A percentile compares a stretch with the other conserved stretches of the same genome.
Evolutionary conservation across 2,113 vertebrate species (phyloP).

Genomic region (Ailuropoda melanoleuca): DNA sequence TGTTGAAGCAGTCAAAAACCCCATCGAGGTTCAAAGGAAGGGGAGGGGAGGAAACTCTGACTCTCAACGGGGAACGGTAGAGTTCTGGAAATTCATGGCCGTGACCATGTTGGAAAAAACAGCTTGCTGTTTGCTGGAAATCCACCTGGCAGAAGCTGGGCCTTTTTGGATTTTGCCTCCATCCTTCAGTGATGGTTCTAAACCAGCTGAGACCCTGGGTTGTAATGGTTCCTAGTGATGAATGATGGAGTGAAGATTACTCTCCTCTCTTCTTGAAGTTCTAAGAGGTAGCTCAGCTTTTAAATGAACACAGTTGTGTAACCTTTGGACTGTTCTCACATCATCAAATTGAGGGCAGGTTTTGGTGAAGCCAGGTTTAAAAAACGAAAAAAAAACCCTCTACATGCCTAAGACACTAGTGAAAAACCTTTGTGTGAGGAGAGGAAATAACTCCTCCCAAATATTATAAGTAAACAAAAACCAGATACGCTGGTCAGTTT

Average conservation of each 20-base stretch:
- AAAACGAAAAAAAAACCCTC: background rate
- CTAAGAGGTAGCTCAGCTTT: background rate
- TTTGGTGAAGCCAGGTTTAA: background rate
- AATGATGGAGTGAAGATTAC: background rate
- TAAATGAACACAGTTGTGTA: conserved; percentile 15
- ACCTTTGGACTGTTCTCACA: background rate
- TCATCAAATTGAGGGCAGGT: background rate
- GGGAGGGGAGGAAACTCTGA: background rate
- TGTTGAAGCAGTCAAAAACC: background rate
- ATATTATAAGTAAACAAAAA: conserved; percentile 10
- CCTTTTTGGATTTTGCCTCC: conserved; percentile 33
- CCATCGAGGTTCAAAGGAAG: background rate
- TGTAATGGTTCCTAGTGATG: background rate
- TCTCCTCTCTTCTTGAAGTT: conserved; percentile 3
- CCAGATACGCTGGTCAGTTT: background rate
- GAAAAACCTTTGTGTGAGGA: conserved; percentile 41
- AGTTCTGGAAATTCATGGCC: background rate
- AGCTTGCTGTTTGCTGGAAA: background rate
- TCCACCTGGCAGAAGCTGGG: background rate
- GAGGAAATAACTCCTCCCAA: background rate
- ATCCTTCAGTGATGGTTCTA: background rate
- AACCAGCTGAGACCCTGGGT: background rate
- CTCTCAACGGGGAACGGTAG: background rate
- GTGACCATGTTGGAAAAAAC: conserved; percentile 3
- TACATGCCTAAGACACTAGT: background rate